Percentiles rank a stretch among this genome's conserved stretches.
phyloP scores from a whole-genome alignment of 2,888 invertebrate genomes.

The Mellilla xanthometata region DNA sequence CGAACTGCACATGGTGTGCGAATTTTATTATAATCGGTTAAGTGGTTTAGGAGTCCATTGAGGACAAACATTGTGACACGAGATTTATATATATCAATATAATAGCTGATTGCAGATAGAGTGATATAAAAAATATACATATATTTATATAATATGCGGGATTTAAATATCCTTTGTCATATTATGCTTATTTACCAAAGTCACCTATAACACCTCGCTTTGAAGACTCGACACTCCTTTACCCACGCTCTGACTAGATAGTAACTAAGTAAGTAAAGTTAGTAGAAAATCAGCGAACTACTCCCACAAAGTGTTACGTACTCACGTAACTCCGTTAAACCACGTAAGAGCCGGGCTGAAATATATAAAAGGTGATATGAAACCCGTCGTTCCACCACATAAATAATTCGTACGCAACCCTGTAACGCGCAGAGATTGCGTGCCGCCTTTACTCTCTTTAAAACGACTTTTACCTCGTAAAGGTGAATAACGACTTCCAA shows the following conservation, averaged over 20 bases:
- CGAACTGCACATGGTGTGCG: no score
- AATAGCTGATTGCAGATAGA: no score
- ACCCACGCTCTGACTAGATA: no score
- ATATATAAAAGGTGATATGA: slow-evolving; percentile 40
- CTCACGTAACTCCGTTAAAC: slow-evolving; percentile 18
- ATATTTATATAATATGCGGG: no score
- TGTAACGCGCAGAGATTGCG: slow-evolving; percentile 65
- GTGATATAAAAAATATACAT: no score
- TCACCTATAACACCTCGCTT: background rate
- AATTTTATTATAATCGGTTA: no score
- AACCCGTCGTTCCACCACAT: slow-evolving; percentile 45
- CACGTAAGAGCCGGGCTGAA: slow-evolving; percentile 23
- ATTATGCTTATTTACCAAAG: no score
- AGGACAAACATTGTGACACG: no score
- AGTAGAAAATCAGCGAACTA: slow-evolving; percentile 13
- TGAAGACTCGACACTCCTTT: slow-evolving; percentile 10
- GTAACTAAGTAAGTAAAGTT: no score
- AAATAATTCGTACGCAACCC: slow-evolving; percentile 56
- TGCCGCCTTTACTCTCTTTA: slow-evolving; percentile 65
- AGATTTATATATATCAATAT: no score
- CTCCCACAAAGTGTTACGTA: slow-evolving; percentile 15
- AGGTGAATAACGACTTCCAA: slow-evolving; percentile 60
- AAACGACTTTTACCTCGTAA: slow-evolving; percentile 68
- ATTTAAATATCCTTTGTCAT: no score
- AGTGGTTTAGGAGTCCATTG: no score